phyloP scores from a whole-genome alignment of 2,888 invertebrate species.

The Biston betularia region DNA sequence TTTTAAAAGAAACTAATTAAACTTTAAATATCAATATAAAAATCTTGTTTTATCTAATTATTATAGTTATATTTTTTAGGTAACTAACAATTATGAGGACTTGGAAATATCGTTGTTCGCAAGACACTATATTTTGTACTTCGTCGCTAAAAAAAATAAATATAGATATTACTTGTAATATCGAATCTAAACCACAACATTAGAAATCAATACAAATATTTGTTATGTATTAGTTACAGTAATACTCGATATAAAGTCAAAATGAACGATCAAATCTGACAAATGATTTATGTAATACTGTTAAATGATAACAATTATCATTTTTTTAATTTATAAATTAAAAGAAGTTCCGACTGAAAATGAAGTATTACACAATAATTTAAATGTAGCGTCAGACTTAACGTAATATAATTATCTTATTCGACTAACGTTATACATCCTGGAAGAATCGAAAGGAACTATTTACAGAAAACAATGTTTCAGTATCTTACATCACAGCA shows the following conservation, averaged over 20 bases:
- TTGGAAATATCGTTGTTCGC: constrained; percentile 55
- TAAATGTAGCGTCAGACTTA: constrained; percentile 35
- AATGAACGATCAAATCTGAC: neutral
- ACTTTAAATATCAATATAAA: neutral
- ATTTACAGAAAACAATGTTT: constrained; percentile 54
- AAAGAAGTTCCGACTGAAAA: constrained; percentile 12
- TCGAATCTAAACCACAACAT: neutral
- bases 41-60: constrained; percentile 15
- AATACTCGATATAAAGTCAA: neutral
- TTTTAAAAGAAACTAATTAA: constrained; percentile 2
- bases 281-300: constrained; percentile 8
- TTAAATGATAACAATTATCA: neutral
- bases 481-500: constrained; percentile 83
- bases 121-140: constrained; percentile 73
- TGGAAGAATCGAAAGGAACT: constrained; percentile 54
- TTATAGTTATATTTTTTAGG: constrained; percentile 20
- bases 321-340: constrained; percentile 4
- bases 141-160: constrained; percentile 34
- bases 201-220: neutral
- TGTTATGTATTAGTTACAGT: neutral
- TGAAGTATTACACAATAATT: constrained; percentile 14
- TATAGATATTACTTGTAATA: neutral
- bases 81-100: constrained; percentile 37
- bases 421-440: constrained; percentile 28
- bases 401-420: constrained; percentile 29